Base-by-base conservation (phyloP, 2,797 vertebrate species). In the Heteromormyrus szaboi region DNA sequence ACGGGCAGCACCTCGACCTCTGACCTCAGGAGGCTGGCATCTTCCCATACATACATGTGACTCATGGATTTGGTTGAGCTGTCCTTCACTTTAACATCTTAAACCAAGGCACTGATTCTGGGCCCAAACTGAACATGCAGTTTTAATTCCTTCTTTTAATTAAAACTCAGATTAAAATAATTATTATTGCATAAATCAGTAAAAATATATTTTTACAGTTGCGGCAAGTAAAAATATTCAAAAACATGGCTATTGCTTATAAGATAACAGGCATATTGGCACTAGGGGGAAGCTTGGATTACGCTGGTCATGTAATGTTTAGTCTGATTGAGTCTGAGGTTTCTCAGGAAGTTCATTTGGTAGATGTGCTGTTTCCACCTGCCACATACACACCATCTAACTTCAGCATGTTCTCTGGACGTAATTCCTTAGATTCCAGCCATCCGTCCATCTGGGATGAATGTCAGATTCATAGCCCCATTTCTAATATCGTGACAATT, bases 61-160 rank as follows among this genome's bases (percentile, higher is more conserved):
- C 48, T 88, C 25, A 25, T 85, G 37, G 41, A 19, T 41, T 83
- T 37, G 14, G 11, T 50, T 83, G 76, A 88, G 59, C 76, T 81
- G 62, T 81, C 29, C 88, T 83, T 84, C 9, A 84, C 37, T 84
- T 11, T 88, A 17, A n/a, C 68, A 83, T 88, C 25, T 37, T 46
- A n/a, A 88, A 29, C 44, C 76, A 44, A 12, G 86, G 8, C 86
- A 87, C 37, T 25, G 76, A 88, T 19, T 62, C 17, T 48, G 79
- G 41, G 33, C 76, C 53, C 44, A 48, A 25, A 22, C 12, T 12
- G 7, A 37, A 29, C 76, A 25, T 19, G 8, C 19, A 12, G 12
- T 56, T 17, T 53, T 46, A 62, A 46, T 19, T 22, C 41, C 22
- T 87, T 87, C 22, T 65, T 68, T 50, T 87, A 48, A 53, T 25